Percentiles rank a stretch among this genome's conserved stretches.
Evolutionary conservation across 2,888 invertebrate species (phyloP).

Genomic region (Drosophila nr. perissopoda): DNA sequence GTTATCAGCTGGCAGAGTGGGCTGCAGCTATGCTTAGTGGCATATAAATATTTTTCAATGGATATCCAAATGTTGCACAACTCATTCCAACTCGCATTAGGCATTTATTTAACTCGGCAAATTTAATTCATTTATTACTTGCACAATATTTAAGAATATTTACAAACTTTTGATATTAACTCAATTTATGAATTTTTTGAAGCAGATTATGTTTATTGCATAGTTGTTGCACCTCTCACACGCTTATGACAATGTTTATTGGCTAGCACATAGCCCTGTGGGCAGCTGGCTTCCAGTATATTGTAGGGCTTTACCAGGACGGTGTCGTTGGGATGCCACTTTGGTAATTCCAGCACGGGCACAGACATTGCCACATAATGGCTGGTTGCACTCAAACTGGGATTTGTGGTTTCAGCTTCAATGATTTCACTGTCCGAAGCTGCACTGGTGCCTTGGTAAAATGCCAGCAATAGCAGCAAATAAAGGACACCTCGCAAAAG

Average conservation of each 20-base stretch:
- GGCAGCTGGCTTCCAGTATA: constrained; percentile 75
- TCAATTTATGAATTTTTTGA: background rate
- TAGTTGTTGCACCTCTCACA: constrained; percentile 45
- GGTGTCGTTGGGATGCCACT: constrained; percentile 27
- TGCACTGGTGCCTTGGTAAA: constrained; percentile 12
- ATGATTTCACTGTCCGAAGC: constrained; percentile 66
- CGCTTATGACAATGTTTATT: constrained; percentile 79
- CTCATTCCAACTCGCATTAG: background rate
- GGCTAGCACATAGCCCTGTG: constrained; percentile 76
- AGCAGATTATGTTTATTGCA: constrained; percentile 1
- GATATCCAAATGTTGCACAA: background rate
- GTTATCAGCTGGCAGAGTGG: constrained; percentile 1
- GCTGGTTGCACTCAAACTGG: constrained; percentile 4
- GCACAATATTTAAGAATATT: background rate
- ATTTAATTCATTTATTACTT: background rate
- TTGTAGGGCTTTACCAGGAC: constrained; percentile 75
- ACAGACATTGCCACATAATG: constrained; percentile 5
- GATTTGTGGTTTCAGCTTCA: constrained; percentile 41
- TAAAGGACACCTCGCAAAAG: constrained; percentile 7
- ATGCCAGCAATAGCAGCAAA: constrained; percentile 18
- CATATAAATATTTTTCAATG: background rate
- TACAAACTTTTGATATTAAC: background rate
- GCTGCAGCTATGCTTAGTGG: background rate
- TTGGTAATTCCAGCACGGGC: constrained; percentile 1
- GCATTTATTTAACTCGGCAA: no score